Percentiles rank a stretch among this genome's conserved stretches.
phyloP scores from a whole-genome alignment of 2,797 vertebrate genomes.

The Darevskia mixta region DNA sequence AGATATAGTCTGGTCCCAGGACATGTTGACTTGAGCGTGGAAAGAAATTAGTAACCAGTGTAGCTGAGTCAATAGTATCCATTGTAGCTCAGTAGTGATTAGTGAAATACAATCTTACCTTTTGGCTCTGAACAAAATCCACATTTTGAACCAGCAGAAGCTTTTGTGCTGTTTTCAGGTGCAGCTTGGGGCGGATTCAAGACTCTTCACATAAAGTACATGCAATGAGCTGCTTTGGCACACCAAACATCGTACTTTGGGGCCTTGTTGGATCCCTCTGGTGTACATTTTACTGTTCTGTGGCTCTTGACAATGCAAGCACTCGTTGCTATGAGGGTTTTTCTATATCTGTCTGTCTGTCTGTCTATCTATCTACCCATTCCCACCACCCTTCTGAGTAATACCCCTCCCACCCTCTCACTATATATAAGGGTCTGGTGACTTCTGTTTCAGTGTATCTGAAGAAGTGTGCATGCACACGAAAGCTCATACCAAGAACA shows the following conservation, averaged over 20 bases:
- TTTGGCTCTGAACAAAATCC: background rate
- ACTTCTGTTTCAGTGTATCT: too few relatives aligned
- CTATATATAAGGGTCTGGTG: too few relatives aligned
- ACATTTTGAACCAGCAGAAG: background rate
- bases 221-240: background rate
- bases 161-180: background rate
- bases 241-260: background rate
- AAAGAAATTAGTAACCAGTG: background rate
- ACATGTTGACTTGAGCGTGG: background rate
- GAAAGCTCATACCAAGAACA: too few relatives aligned
- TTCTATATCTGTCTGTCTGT: too few relatives aligned
- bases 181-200: too few relatives aligned
- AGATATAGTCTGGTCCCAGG: background rate
- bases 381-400: too few relatives aligned
- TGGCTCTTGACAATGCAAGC: background rate
- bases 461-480: too few relatives aligned
- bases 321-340: background rate
- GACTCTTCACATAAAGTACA: background rate
- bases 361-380: too few relatives aligned
- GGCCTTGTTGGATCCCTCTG: background rate
- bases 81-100: too few relatives aligned
- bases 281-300: background rate
- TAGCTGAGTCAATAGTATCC: background rate
- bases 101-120: background rate
- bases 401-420: too few relatives aligned